phyloP scores from a whole-genome alignment of 2,113 vertebrate species.

The Formicarius rufipectus region DNA sequence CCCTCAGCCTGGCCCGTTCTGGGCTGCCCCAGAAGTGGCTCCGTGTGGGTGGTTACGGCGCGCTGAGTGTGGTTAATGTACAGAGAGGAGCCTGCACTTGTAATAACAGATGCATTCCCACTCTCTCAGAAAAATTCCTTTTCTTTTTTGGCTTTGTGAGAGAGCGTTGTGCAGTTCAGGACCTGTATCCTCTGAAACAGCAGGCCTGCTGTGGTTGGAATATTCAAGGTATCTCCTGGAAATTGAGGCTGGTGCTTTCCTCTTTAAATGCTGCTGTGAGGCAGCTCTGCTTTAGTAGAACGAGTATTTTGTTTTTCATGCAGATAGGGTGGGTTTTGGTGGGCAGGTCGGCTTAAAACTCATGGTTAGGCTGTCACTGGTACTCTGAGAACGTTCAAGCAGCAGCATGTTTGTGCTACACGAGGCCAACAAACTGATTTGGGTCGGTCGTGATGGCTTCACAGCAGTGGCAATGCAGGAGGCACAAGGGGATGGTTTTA shows the following conservation, averaged over 20 bases:
- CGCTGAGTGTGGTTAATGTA: fast-evolving
- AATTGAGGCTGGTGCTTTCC: not conserved
- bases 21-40: not conserved
- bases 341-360: not conserved
- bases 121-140: not conserved
- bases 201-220: not conserved
- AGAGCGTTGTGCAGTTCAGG: not conserved
- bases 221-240: not conserved
- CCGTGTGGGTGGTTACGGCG: not conserved
- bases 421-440: not conserved
- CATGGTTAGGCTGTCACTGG: not conserved
- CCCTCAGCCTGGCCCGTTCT: not conserved
- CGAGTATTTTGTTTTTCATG: not conserved
- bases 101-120: not conserved
- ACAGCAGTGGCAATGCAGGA: not conserved
- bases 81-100: not conserved
- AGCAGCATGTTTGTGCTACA: not conserved
- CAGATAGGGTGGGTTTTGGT: not conserved
- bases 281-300: not conserved
- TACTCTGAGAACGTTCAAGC: not conserved
- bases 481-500: not conserved
- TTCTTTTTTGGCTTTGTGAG: not conserved
- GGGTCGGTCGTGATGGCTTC: fast-evolving
- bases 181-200: not conserved
- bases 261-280: not conserved